Evolutionary conservation across 2,797 vertebrate genomes (phyloP).

Genomic region (Centroberyx gerrardi): DNA sequence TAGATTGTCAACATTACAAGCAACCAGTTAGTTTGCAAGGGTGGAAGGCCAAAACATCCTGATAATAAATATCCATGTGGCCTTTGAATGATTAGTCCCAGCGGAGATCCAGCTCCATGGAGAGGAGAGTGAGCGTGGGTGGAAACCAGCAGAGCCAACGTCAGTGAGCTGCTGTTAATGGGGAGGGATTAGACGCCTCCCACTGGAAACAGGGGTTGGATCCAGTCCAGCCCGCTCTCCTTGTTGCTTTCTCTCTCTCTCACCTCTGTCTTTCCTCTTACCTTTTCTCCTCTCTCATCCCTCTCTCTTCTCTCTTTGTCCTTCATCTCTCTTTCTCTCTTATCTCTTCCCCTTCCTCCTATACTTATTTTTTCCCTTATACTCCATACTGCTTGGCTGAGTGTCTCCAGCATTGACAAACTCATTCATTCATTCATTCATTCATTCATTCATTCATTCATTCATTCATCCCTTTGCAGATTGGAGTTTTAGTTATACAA

Average conservation of each 20-base stretch:
- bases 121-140: conserved; percentile 38
- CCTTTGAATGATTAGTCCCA: conserved; percentile 8
- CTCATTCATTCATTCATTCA: conserved; percentile 21
- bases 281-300: conserved; percentile 5
- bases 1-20: not conserved
- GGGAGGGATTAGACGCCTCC: conserved; percentile 63
- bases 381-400: not conserved
- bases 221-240: conserved; percentile 40
- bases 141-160: conserved; percentile 38
- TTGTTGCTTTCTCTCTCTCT: conserved; percentile 43
- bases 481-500: no score
- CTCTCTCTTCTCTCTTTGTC: conserved; percentile 21
- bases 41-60: conserved; percentile 23
- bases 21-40: conserved; percentile 2
- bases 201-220: conserved; percentile 47
- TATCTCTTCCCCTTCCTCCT: conserved; percentile 5
- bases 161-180: conserved; percentile 51
- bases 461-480: not conserved
- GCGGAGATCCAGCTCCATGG: conserved; percentile 2
- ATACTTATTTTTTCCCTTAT: conserved; percentile 13
- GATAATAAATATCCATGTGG: conserved; percentile 2
- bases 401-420: not conserved
- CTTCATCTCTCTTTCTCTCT: conserved; percentile 15
- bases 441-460: not conserved
- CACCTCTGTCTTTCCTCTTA: conserved; percentile 7